phyloP scores from a whole-genome alignment of 2,888 invertebrate genomes.

The Hydrotaea diabolus region DNA sequence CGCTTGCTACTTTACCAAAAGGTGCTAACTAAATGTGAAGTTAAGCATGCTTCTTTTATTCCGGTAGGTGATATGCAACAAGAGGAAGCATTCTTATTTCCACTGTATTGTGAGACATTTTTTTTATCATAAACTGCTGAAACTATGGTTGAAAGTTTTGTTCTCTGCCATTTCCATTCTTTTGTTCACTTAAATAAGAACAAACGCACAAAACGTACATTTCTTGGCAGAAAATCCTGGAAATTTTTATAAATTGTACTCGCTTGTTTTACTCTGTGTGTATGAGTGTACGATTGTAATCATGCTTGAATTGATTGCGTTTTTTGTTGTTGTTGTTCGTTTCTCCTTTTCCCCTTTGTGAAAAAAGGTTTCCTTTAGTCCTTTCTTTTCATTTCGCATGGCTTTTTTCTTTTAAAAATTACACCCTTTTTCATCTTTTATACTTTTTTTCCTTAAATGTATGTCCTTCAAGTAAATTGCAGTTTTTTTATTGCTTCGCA shows the following conservation, averaged over 20 bases:
- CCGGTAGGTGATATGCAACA: slow-evolving; percentile 7
- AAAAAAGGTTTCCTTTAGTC: slow-evolving; percentile 39
- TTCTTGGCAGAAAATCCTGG: slow-evolving; percentile 1
- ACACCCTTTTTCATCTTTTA: slow-evolving; percentile 62
- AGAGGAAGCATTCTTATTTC: slow-evolving; percentile 36
- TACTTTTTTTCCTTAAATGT: slow-evolving; percentile 50
- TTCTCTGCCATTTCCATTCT: slow-evolving; percentile 37
- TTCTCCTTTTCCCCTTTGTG: slow-evolving; percentile 29
- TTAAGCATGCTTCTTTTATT: background rate
- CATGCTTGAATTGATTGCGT: slow-evolving; percentile 71
- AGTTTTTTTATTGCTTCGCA: slow-evolving; percentile 76
- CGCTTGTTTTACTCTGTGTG: background rate
- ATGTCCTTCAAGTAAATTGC: slow-evolving; percentile 77
- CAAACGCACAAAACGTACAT: slow-evolving; percentile 23
- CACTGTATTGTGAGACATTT: slow-evolving; percentile 54
- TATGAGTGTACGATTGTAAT: slow-evolving; percentile 70
- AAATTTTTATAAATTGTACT: slow-evolving; percentile 23
- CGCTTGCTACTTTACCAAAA: no score
- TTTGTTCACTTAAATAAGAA: slow-evolving; percentile 39
- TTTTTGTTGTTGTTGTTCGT: slow-evolving; percentile 48
- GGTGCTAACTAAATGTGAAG: background rate
- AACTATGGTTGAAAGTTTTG: slow-evolving; percentile 44
- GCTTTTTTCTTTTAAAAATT: slow-evolving; percentile 35
- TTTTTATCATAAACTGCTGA: slow-evolving; percentile 57
- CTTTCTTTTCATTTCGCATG: slow-evolving; percentile 11